These are phyloP conservation scores for Pseudococcus longispinus DNA, from an alignment of 2,888 invertebrate genomes.

Conservation along the genomic window DNA sequence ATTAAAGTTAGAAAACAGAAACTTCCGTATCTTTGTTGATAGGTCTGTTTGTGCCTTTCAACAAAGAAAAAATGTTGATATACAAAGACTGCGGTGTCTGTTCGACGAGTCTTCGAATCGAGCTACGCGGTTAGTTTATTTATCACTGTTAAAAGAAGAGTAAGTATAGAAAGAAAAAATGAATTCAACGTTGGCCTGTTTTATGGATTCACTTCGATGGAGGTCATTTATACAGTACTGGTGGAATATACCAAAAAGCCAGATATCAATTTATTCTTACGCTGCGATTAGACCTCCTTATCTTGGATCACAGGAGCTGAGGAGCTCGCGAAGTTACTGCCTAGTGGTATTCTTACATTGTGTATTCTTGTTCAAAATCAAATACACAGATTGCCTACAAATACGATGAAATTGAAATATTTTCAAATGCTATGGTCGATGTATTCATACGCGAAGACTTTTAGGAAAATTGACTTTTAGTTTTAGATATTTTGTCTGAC, in stretches of 20 bases:
- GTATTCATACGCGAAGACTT: too few relatives aligned
- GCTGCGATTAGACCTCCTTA: too few relatives aligned
- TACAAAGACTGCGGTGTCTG: constrained; percentile 22
- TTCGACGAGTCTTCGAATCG: background rate
- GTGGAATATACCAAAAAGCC: background rate
- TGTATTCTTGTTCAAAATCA: too few relatives aligned
- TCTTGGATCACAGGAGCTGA: too few relatives aligned
- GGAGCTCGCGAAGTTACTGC: too few relatives aligned
- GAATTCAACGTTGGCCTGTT: background rate
- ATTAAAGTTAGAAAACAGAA: constrained; percentile 18
- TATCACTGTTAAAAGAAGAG: background rate
- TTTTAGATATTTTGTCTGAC: too few relatives aligned
- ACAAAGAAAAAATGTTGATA: constrained; percentile 21
- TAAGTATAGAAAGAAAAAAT: background rate
- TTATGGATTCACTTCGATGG: constrained; percentile 17
- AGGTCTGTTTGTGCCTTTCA: constrained; percentile 26
- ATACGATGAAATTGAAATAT: too few relatives aligned
- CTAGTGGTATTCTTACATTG: too few relatives aligned
- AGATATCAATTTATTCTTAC: background rate
- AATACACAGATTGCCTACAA: too few relatives aligned
- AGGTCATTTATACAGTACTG: background rate
- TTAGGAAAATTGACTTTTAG: too few relatives aligned
- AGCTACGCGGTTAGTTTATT: constrained; percentile 5
- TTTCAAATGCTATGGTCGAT: too few relatives aligned
- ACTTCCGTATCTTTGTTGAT: constrained; percentile 26